A percentile compares a stretch with the other conserved stretches of the same genome.
Conservation (phyloP, 2,888 invertebrate species). For the Nomada lathburiana region DNA sequence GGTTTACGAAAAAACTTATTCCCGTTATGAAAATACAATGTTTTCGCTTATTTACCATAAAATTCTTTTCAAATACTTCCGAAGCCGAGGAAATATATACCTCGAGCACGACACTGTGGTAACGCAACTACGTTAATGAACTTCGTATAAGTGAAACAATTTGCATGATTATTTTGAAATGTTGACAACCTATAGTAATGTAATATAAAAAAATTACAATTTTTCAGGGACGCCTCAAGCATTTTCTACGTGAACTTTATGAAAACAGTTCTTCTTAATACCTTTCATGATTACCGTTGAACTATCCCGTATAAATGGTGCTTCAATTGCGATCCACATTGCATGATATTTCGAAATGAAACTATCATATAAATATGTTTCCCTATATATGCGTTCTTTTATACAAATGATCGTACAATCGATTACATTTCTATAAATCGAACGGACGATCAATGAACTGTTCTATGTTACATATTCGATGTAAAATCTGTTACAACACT, state of each 20-base stretch:
- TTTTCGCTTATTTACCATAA: slow-evolving; percentile 60
- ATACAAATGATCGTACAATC: background rate
- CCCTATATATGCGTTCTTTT: background rate
- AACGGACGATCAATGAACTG: background rate
- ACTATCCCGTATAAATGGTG: slow-evolving; percentile 13
- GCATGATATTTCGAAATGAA: slow-evolving; percentile 31
- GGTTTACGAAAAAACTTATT: background rate
- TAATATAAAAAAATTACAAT: background rate
- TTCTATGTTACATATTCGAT: background rate
- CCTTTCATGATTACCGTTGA: slow-evolving; percentile 20
- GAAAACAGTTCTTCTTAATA: slow-evolving; percentile 4
- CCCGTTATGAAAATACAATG: background rate
- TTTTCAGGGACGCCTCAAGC: background rate
- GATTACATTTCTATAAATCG: background rate
- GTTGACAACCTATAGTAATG: background rate
- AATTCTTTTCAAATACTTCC: slow-evolving; percentile 43
- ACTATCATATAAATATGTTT: background rate
- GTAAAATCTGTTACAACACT: slow-evolving; percentile 21
- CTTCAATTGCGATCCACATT: slow-evolving; percentile 20
- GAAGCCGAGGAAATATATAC: slow-evolving; percentile 32
- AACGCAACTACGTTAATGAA: slow-evolving; percentile 65
- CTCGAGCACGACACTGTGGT: slow-evolving; percentile 56
- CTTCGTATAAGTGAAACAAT: slow-evolving; percentile 16
- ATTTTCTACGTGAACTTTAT: background rate
- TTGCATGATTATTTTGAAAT: background rate